Conservation (phyloP, 1,140 invertebrate species). For the Geopemphigus sp. region DNA sequence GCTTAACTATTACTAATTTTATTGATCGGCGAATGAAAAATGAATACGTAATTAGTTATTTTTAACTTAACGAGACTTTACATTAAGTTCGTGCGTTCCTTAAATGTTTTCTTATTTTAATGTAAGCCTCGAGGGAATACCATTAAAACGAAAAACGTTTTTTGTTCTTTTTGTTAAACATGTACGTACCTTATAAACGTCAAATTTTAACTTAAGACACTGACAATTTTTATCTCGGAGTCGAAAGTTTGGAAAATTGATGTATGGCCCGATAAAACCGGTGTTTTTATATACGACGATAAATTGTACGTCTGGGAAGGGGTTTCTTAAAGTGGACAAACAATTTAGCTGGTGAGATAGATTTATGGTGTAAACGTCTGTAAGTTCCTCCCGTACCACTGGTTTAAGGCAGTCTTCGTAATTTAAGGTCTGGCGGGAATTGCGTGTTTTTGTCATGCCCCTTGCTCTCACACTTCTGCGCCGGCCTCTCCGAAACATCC, state of each 20-base stretch:
- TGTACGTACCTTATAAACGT: no score
- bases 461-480: conserved; percentile 9
- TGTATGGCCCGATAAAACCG: neutral
- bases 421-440: conserved; percentile 24
- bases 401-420: conserved; percentile 15
- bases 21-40: no score
- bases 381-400: conserved; percentile 23
- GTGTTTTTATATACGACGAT: neutral
- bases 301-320: neutral
- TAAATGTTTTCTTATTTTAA: no score
- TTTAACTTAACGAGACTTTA: no score
- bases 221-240: neutral
- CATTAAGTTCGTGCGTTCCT: no score
- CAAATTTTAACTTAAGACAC: neutral
- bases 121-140: no score
- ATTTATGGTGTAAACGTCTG: conserved; percentile 39
- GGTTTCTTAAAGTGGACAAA: conserved; percentile 35
- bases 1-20: no score
- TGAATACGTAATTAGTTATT: no score
- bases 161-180: no score
- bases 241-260: conserved; percentile 19
- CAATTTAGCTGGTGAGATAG: conserved; percentile 25
- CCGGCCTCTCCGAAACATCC: neutral
- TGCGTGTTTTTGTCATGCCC: conserved; percentile 33
- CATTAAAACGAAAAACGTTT: no score